Evolutionary conservation across 2,888 invertebrate species (phyloP), one percentile per base, ranked within the genome.

Genomic region (Eupithecia abbreviata): DNA sequence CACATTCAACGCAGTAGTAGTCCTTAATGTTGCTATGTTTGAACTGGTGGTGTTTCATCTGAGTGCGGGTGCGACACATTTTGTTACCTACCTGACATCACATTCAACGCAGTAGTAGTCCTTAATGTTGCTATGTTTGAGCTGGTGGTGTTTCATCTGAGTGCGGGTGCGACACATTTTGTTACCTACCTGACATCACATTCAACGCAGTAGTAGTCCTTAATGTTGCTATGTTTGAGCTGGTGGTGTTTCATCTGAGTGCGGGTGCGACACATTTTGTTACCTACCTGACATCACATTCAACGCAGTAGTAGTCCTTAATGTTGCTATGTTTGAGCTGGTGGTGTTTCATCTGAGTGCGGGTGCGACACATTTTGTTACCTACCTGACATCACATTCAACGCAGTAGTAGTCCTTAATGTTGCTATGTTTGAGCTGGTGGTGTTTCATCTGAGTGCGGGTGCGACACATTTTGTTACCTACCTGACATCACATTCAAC

Each of bases 171-270:
- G 30, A 30, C 30, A 30, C 30, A 30, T 30, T 30, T 30, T 30
- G 30, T 30, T 30, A 30, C 30, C 30, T 30, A 30, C 30, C 30
- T 30, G 30, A 30, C 30, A 30, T 30, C 30, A 30, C 30, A 87
- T 74, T 87, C 86, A 6, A 81, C 82, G 62, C 82, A 95, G 83
- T 94, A 95, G 82, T 85, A 93, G 4, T 93, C 90, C 76, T 89
- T 90, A 0, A 82, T 83, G 76, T 90, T 89, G 4, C 88, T 86
- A 72, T 95, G 95, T 12, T 88, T 90, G 2, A 90, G 79, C 79
- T 93, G 93, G 74, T 95, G 95, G 9, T 90, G 88, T 3, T 92
- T 91, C 55, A 93, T 89, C 80, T 94, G 94, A 0, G 92, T 91
- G 0, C 93, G 81, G 0, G 94, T 94, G 0, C 30, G 30, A 30